These are phyloP conservation scores for Henicopernis longicauda DNA, from an alignment of 2,113 vertebrate species.

Conservation along the genomic window DNA sequence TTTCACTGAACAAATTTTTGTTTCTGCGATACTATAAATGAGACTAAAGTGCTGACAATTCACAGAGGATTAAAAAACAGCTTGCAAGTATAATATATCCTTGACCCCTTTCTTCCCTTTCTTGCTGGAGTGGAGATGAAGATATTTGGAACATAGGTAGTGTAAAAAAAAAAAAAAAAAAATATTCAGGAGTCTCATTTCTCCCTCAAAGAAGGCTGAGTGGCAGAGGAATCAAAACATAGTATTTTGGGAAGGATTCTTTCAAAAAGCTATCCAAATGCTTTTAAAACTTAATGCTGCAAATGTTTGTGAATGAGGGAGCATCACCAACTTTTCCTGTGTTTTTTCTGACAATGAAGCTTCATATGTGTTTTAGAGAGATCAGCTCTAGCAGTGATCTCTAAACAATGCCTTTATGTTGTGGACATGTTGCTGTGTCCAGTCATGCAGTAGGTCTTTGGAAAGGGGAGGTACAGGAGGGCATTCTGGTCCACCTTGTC, in stretches of 20 bases:
- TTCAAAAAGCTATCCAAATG: background rate
- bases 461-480: background rate
- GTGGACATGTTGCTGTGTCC: background rate
- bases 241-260: background rate
- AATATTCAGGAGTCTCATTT: background rate
- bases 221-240: background rate
- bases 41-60: background rate
- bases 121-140: background rate
- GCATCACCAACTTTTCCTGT: background rate
- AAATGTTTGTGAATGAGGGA: background rate
- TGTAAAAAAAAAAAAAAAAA: background rate
- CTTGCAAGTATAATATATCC: background rate
- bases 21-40: background rate
- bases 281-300: background rate
- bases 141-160: background rate
- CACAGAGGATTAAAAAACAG: background rate
- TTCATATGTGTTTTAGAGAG: background rate
- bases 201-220: background rate
- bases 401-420: background rate
- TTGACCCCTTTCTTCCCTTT: constrained; percentile 16
- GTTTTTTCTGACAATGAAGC: background rate
- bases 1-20: background rate
- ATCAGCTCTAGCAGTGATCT: background rate
- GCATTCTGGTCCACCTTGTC: background rate
- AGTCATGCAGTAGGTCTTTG: background rate